Base-by-base conservation (phyloP, 2,113 vertebrate genomes). In the Nibea coibor region DNA sequence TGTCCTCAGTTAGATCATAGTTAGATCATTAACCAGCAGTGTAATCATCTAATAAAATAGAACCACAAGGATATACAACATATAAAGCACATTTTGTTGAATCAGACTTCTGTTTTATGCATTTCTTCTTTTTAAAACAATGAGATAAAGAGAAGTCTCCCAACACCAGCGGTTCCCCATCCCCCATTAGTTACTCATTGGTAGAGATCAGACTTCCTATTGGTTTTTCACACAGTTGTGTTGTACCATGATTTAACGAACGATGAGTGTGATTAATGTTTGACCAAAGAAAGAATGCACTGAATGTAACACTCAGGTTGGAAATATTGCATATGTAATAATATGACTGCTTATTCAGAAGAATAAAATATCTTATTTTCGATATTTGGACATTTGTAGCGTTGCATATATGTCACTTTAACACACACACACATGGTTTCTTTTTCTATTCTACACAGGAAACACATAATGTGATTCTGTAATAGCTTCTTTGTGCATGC, bases 161-260 rank as follows among this genome's bases (percentile, higher is more conserved):
- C 1, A 54, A 31, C 1, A 6, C 0, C 15, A 0, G 42, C 26
- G 9, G 51, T 0, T 43, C 22, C 59, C 58, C n/a, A 39, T 10
- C 50, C 79, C 26, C 22, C 39, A 8, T 2, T 14, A 39, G 81
- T 91, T 65, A 90, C 1, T 67, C 54, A 84, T 87, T 80, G 39
- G 19, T 59, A 9, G 73, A 81, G 43, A 4, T 68, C 35, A 80
- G 80, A 50, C 7, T 51, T 10, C 51, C 10, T 48, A 1, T 80
- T 5, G 43, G 7, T 39, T 63, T 9, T 31, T 65, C 6, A 70
- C 4, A 70, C 7, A 1, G 6, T 3, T 45, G 22, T 63, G 28
- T 39, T 47, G 28, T 22, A 24, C 42, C 16, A 26, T 56, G 19
- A 20, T 51, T 12, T 9, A 61, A 2, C 57, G 0, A 80, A 67